Percentiles rank a stretch among this genome's conserved stretches.
phyloP scores from a whole-genome alignment of 2,797 vertebrate species.

The Calcarius lapponicus region DNA sequence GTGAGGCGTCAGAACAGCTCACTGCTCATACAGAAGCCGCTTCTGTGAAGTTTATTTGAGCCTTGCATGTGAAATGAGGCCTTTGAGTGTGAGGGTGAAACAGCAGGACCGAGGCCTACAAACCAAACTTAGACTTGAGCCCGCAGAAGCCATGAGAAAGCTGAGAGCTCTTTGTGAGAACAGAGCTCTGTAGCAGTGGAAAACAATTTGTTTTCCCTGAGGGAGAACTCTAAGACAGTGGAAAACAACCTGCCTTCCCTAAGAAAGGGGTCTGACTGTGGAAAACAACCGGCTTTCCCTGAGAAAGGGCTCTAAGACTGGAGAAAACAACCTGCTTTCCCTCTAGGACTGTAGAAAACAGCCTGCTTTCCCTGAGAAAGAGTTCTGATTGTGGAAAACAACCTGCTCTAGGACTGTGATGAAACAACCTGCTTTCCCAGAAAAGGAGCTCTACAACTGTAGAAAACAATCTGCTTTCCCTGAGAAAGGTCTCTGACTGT shows the following conservation, averaged over 20 bases:
- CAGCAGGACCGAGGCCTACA: neutral
- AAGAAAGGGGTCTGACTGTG: rapidly evolving
- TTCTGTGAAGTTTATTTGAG: neutral
- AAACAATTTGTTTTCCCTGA: neutral
- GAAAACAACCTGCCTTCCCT: neutral
- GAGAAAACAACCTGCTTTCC: no score
- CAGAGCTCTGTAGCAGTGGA: neutral
- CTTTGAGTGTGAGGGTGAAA: neutral
- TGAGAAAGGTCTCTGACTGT: no score
- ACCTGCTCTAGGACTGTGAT: no score
- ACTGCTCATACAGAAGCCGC: neutral
- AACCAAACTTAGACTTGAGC: neutral
- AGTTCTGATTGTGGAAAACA: no score
- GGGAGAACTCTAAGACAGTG: neutral
- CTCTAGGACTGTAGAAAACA: no score
- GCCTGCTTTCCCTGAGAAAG: no score
- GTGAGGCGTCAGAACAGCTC: neutral
- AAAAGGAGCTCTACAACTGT: no score
- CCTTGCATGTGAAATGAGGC: neutral
- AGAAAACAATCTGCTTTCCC: no score
- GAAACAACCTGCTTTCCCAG: no score
- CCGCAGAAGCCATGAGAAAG: neutral
- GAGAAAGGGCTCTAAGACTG: neutral
- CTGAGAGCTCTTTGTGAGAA: neutral
- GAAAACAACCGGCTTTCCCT: neutral